These are phyloP conservation scores for Bradysia coprophila DNA, from an alignment of 1,140 invertebrate genomes.

Conservation along the genomic window DNA sequence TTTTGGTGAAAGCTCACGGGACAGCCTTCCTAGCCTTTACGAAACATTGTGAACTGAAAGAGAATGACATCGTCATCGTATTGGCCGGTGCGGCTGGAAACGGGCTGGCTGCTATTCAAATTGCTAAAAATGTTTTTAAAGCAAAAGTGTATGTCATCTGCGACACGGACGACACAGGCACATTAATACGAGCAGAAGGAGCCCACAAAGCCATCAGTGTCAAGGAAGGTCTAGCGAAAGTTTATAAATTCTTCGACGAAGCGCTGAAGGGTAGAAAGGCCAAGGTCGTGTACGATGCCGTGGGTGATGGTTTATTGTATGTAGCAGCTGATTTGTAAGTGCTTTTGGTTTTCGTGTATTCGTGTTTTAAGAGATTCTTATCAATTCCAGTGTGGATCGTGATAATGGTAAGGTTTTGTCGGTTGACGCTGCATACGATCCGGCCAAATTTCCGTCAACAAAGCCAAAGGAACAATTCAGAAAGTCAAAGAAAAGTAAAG, in stretches of 20 bases:
- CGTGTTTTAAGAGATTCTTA: too few relatives aligned
- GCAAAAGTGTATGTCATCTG: conserved; percentile 33
- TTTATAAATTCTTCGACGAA: conserved; percentile 25
- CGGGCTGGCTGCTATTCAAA: conserved; percentile 32
- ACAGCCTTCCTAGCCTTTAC: conserved; percentile 29
- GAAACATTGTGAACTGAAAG: conserved; percentile 23
- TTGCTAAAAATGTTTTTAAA: conserved; percentile 31
- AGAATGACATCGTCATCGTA: conserved; percentile 26
- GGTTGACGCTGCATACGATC: neutral
- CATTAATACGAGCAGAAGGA: conserved; percentile 28
- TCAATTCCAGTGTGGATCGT: neutral
- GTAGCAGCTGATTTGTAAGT: conserved; percentile 24
- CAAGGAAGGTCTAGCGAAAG: conserved; percentile 15
- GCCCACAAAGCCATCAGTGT: conserved; percentile 28
- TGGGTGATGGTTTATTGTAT: conserved; percentile 30
- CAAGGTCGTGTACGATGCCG: conserved; percentile 31
- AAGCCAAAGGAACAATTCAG: neutral
- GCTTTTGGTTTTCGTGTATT: too few relatives aligned
- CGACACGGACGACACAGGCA: conserved; percentile 26
- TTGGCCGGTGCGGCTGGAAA: conserved; percentile 31
- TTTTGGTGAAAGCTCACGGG: conserved; percentile 27
- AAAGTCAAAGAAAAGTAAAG: neutral
- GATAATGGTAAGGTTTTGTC: neutral
- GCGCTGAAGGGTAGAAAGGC: conserved; percentile 28
- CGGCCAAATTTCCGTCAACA: neutral